Base-by-base conservation (phyloP, 23 tunicate genomes). In the Corella eumyota region DNA sequence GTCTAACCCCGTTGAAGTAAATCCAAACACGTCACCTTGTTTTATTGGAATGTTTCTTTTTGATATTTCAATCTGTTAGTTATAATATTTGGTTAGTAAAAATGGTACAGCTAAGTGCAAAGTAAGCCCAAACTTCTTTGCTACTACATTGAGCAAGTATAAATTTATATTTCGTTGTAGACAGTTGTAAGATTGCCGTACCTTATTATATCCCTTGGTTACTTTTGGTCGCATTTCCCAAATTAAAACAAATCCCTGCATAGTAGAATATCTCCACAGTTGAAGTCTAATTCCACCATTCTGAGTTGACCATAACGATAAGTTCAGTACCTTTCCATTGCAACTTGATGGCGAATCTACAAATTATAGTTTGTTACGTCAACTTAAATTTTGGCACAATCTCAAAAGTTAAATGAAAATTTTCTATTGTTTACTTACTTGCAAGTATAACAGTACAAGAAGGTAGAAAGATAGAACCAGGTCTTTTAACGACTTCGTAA, bases 261-360 rank as follows among this genome's bases (percentile, higher is more conserved):
- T 6, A 1, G 32, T 25, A 38, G 25, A 38, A 2, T 37, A 62
- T 4, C 68, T 34, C 68, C 68, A 62, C 40, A 62, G 27, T 21
- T 62, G 68, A 24, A 62, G 26, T 62, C 40, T 38, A n/a, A 62
- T 62, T 23, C 26, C 22, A 24, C 68, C 68, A 15, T 9, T 20
- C 44, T 25, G 47, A 1, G 68, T 24, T 1, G 68, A 25, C 25
- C 44, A 38, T 4, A 62, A 32, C 17, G 29, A 19, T 2, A 62
- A 24, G 3, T 37, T 62, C 3, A 20, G 27, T 15, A 62, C 52
- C 52, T 28, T 38, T 37, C 68, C 68, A 22, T 62, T 52, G 28
- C 68, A 62, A 6, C 25, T 62, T 11, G 68, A 62, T 15, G 30
- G 7, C 9, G 68, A 31, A 4, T 62, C 68, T 62, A 33, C 34